phyloP scores from a whole-genome alignment of 2,113 vertebrate genomes.

The Empidonax traillii region DNA sequence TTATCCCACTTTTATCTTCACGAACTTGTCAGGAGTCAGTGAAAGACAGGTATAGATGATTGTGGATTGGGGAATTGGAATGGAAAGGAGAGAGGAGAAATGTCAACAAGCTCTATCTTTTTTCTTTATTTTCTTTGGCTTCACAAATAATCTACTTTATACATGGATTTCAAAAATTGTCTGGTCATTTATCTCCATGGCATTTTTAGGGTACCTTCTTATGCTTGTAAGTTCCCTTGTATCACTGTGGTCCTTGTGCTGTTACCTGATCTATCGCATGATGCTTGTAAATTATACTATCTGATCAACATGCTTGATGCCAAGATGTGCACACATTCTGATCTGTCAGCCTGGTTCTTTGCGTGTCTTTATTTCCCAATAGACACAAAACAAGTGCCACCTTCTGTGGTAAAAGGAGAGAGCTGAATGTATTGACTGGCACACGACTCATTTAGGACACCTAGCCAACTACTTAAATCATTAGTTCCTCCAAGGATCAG shows the following conservation, averaged over 20 bases:
- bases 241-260: neutral
- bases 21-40: neutral
- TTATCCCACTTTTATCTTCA: neutral
- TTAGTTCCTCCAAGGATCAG: neutral
- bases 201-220: neutral
- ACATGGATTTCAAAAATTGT: neutral
- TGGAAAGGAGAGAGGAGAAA: neutral
- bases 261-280: fast-evolving
- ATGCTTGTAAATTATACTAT: neutral
- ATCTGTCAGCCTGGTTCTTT: neutral
- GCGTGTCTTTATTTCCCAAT: neutral
- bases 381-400: neutral
- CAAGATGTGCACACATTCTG: neutral
- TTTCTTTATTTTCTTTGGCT: neutral
- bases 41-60: neutral
- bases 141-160: neutral
- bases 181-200: neutral
- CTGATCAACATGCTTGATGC: neutral
- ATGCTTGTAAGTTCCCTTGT: neutral
- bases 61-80: neutral
- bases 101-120: neutral
- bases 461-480: neutral
- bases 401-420: neutral
- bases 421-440: neutral
- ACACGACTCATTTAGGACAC: neutral